Conservation (phyloP, 1,140 invertebrate species). For the Drosophila lacteicornis region DNA sequence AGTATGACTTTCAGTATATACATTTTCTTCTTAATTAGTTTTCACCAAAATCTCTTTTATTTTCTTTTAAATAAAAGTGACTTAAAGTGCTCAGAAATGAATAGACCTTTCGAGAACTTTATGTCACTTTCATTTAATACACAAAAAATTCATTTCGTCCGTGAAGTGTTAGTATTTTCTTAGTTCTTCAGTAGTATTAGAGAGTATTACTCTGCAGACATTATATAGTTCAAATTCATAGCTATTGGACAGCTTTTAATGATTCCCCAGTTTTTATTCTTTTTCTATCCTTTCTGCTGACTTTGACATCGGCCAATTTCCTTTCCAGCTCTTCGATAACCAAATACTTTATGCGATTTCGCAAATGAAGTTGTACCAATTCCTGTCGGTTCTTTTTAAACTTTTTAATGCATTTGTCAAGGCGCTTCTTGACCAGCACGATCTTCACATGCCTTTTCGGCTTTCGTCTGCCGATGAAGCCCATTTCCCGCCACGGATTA, state of each 20-base stretch:
- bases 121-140: neutral
- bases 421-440: constrained; percentile 7
- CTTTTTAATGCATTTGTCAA: neutral
- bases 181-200: too few species aligned
- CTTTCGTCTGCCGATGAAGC: neutral
- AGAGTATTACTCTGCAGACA: too few species aligned
- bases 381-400: neutral
- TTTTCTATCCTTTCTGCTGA: neutral
- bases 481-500: constrained; percentile 39
- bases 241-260: neutral
- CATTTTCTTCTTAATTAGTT: too few species aligned
- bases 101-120: neutral
- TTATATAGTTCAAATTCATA: too few species aligned
- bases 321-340: constrained; percentile 35
- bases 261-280: neutral
- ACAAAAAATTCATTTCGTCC: neutral
- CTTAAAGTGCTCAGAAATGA: too few species aligned
- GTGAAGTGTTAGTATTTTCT: neutral
- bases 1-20: too few species aligned
- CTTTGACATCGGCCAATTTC: neutral
- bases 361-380: neutral
- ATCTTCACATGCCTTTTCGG: neutral
- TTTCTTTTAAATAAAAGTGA: too few species aligned
- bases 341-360: constrained; percentile 35
- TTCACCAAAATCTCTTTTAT: too few species aligned